Evolutionary conservation across 2,888 invertebrate species (phyloP).

Genomic region (Sabellastarte sp.): DNA sequence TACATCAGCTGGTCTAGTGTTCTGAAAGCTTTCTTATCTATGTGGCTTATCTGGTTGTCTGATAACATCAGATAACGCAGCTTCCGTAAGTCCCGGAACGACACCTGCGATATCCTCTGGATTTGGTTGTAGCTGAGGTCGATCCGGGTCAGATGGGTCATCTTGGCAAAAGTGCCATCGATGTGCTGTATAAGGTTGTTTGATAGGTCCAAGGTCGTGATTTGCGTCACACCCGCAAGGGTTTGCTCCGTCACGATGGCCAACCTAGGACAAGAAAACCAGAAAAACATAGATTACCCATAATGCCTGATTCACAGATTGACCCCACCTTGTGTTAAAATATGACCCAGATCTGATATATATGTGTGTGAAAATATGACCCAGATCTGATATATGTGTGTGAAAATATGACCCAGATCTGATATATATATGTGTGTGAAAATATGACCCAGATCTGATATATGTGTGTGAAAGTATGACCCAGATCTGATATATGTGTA

Average conservation of each 20-base stretch:
- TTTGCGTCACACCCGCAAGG: background rate
- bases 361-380: too few relatives aligned
- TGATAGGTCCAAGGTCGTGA: conserved; percentile 23
- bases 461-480: too few relatives aligned
- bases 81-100: conserved; percentile 25
- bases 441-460: too few relatives aligned
- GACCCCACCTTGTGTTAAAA: too few relatives aligned
- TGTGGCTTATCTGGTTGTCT: conserved; percentile 19
- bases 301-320: too few relatives aligned
- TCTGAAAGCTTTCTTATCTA: conserved; percentile 24
- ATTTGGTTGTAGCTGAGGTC: conserved; percentile 26
- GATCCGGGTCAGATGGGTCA: conserved; percentile 18
- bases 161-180: conserved; percentile 20
- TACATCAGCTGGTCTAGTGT: conserved; percentile 27
- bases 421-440: too few relatives aligned
- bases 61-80: conserved; percentile 27
- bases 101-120: conserved; percentile 18
- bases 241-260: background rate
- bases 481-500: too few relatives aligned
- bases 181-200: conserved; percentile 15
- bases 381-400: too few relatives aligned
- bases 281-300: conserved; percentile 9
- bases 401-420: too few relatives aligned
- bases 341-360: too few relatives aligned
- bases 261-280: conserved; percentile 20